These are phyloP conservation scores for Thera britannica DNA, from an alignment of 2,888 invertebrate species.

Conservation along the genomic window DNA sequence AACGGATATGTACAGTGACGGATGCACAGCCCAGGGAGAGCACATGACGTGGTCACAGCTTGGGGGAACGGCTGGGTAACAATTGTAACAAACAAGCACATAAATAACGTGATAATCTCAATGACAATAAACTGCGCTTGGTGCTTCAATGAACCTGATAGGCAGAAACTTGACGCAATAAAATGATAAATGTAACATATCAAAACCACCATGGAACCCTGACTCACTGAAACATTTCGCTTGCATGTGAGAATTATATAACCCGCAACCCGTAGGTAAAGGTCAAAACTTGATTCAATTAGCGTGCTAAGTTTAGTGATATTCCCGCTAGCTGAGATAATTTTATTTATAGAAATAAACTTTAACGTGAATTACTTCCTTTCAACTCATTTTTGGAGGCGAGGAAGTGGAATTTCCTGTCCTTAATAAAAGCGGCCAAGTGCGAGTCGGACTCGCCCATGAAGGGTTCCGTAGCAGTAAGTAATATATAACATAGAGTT, in stretches of 20 bases:
- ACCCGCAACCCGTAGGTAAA: background rate
- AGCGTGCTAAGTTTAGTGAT: background rate
- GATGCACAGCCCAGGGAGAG: conserved; percentile 51
- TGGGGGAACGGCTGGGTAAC: conserved; percentile 13
- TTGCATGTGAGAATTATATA: background rate
- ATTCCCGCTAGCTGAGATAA: background rate
- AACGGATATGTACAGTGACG: conserved; percentile 63
- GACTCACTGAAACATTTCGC: conserved; percentile 1
- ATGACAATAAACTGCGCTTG: conserved; percentile 1
- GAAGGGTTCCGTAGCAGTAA: too few species aligned
- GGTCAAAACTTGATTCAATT: background rate
- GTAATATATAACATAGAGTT: too few species aligned
- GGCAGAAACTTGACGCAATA: too few species aligned
- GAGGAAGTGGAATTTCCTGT: too few species aligned
- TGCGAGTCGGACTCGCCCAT: too few species aligned
- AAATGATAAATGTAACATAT: background rate
- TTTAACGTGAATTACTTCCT: too few species aligned
- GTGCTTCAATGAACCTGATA: too few species aligned
- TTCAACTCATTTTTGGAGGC: too few species aligned
- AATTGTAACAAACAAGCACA: conserved; percentile 5
- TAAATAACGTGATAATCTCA: conserved; percentile 5
- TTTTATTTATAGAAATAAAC: too few species aligned
- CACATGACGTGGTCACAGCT: conserved; percentile 50
- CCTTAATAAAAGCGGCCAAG: too few species aligned
- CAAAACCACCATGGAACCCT: background rate